phyloP scores from a whole-genome alignment of 2,888 invertebrate genomes.

The Dione juno region DNA sequence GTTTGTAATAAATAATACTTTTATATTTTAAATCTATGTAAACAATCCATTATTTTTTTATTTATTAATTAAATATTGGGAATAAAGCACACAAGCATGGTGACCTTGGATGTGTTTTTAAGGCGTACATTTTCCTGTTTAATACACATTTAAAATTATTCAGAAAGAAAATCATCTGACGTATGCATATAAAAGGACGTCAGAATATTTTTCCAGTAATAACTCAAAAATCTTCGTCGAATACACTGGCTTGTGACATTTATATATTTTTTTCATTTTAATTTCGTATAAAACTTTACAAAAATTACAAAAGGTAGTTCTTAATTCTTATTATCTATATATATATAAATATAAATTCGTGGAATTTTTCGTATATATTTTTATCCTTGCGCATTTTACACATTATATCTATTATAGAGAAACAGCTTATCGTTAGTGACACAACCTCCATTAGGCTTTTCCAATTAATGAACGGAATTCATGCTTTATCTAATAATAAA shows the following conservation, averaged over 20 bases:
- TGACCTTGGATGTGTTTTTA: background rate
- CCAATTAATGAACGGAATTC: background rate
- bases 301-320: too few relatives aligned
- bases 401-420: background rate
- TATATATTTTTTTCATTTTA: too few relatives aligned
- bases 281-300: too few relatives aligned
- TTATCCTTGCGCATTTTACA: background rate
- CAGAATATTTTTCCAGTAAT: slow-evolving; percentile 9
- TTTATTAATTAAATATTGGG: background rate
- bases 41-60: too few relatives aligned
- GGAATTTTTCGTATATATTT: background rate
- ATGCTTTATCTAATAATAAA: background rate
- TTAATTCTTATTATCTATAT: too few relatives aligned
- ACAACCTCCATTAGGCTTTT: background rate
- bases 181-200: slow-evolving; percentile 14
- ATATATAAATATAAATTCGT: background rate
- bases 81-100: background rate
- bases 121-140: slow-evolving; percentile 3
- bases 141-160: slow-evolving; percentile 17
- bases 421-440: background rate
- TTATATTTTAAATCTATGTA: too few relatives aligned
- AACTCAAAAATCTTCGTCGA: slow-evolving; percentile 10
- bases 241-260: background rate
- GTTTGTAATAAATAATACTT: too few relatives aligned
- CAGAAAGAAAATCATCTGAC: slow-evolving; percentile 18